These are phyloP conservation scores for Engystomops pustulosus DNA, from an alignment of 2,113 vertebrate species.

Conservation along the genomic window DNA sequence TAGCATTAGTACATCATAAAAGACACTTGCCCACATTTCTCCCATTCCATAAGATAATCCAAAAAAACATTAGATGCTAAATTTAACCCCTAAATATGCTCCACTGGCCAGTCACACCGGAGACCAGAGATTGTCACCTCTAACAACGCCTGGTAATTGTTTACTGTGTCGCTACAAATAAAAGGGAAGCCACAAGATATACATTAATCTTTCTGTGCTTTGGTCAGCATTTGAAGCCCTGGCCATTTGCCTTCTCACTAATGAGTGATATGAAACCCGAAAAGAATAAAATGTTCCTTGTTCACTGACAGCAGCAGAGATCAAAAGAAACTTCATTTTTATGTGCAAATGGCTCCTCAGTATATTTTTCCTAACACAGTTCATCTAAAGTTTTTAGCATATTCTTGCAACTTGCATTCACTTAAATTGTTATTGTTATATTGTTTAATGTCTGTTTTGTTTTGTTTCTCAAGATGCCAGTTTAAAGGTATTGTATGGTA, in stretches of 20 bases:
- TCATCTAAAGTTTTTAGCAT: not conserved
- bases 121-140: conserved; percentile 61
- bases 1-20: conserved; percentile 60
- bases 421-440: too few relatives aligned
- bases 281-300: not conserved
- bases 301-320: not conserved
- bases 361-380: not conserved
- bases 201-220: conserved; percentile 8
- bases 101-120: conserved; percentile 32
- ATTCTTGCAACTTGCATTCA: too few relatives aligned
- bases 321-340: not conserved
- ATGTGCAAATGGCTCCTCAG: not conserved
- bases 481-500: too few relatives aligned
- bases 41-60: conserved; percentile 28
- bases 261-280: not conserved
- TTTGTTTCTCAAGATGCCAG: too few relatives aligned
- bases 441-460: too few relatives aligned
- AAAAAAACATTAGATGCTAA: conserved; percentile 53
- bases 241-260: not conserved
- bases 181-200: conserved; percentile 21
- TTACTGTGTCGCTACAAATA: conserved; percentile 50
- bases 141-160: conserved; percentile 47
- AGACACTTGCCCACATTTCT: conserved; percentile 12
- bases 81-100: conserved; percentile 55
- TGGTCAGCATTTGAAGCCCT: conserved; percentile 15